Conservation (phyloP, 2,888 invertebrate species). For the Panzeria rudis region DNA sequence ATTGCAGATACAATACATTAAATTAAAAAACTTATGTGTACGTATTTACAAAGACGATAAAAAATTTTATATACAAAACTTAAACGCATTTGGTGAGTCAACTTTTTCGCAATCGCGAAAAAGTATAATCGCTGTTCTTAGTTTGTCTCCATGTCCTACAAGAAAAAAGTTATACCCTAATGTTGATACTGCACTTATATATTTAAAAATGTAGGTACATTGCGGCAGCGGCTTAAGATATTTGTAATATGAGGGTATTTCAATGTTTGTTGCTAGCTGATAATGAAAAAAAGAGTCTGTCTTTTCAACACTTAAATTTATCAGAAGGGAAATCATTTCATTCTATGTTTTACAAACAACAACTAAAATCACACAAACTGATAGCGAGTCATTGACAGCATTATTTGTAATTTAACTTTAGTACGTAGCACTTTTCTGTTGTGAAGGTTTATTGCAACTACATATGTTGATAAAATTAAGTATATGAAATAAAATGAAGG, state of each 20-base stretch:
- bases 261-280: slow-evolving; percentile 20
- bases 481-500: background rate
- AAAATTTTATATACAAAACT: no score
- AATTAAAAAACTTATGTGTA: no score
- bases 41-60: no score
- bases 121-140: no score
- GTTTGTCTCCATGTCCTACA: no score
- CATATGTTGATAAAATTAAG: background rate
- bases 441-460: background rate
- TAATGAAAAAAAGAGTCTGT: slow-evolving; percentile 1
- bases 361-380: slow-evolving; percentile 21
- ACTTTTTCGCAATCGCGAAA: no score
- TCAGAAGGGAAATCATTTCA: slow-evolving; percentile 56
- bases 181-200: slow-evolving; percentile 6
- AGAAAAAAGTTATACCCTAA: no score
- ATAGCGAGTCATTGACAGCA: slow-evolving; percentile 32
- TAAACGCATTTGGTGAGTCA: no score
- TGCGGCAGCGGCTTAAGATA: background rate
- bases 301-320: slow-evolving; percentile 58
- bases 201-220: background rate
- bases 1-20: no score
- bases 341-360: slow-evolving; percentile 6
- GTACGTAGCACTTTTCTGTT: background rate
- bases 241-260: background rate
- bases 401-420: background rate